These are phyloP conservation scores for Rhingia campestris DNA, from an alignment of 2,888 invertebrate genomes.

Conservation along the genomic window DNA sequence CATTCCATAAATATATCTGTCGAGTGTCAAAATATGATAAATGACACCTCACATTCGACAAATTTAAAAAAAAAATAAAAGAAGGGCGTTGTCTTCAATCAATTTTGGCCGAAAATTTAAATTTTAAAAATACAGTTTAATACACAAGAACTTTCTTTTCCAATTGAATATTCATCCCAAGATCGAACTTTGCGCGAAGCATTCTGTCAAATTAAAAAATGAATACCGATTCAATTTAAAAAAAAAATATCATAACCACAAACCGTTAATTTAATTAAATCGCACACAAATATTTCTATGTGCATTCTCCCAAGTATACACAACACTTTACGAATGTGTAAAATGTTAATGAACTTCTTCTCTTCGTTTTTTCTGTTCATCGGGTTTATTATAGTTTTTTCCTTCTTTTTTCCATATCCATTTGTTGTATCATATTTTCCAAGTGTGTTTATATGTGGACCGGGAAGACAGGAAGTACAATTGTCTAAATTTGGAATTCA, in stretches of 20 bases:
- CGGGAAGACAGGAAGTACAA: conserved; percentile 49
- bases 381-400: conserved; percentile 30
- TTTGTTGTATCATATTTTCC: conserved; percentile 31
- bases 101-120: not conserved
- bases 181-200: not conserved
- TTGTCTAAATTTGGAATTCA: conserved; percentile 59
- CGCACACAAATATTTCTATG: conserved; percentile 14
- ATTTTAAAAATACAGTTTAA: not conserved
- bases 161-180: conserved; percentile 1
- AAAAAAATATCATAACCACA: not conserved
- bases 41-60: too few relatives aligned
- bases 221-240: conserved; percentile 18
- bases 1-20: too few relatives aligned
- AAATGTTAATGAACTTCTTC: conserved; percentile 60
- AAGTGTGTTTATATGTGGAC: conserved; percentile 14
- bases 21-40: too few relatives aligned
- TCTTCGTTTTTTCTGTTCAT: conserved; percentile 12
- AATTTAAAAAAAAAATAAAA: too few relatives aligned
- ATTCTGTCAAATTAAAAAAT: conserved; percentile 8
- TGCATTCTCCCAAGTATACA: conserved; percentile 14
- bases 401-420: conserved; percentile 9
- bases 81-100: too few relatives aligned
- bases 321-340: conserved; percentile 39
- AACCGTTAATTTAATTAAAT: conserved; percentile 43
- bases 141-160: not conserved